Base-by-base conservation (phyloP, 2,113 vertebrate genomes). In the Epinephelus moara region DNA sequence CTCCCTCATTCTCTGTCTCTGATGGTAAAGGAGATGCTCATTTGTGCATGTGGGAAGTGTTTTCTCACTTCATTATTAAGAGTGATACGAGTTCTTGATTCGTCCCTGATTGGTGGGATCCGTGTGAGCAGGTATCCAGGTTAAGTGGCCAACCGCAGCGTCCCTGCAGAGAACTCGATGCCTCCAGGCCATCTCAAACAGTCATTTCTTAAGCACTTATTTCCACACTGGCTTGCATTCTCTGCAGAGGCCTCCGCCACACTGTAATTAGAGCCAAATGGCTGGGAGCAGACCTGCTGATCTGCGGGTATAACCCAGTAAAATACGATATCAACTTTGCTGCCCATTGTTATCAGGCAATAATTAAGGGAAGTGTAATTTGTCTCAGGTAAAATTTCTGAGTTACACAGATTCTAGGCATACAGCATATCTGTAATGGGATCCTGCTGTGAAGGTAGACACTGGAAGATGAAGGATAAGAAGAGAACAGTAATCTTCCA, bases 211-310 rank as follows among this genome's bases (percentile, higher is more conserved):
- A 88, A 91, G 83, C 82, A 92, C 87, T 91, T 88, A 86, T 85
- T 88, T 93, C 85, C 88, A 89, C 81, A 72, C 70, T 76, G 82
- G 75, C 78, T 85, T 56, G 72, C 66, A n/a, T 62, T 87, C 81
- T 90, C 89, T 87, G 68, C 69, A 64, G 87, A 88, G 86, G 87
- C 62, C 86, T 84, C 49, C 57, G 70, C 25, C 85, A 75, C 77
- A 78, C 80, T 92, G 88, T 94, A 92, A 92, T 93, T 91, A 88
- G 85, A 91, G 90, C 45, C 88, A 88, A 91, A 86, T 84, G 50
- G 87, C 83, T 79, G 70, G 45, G 49, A 90, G 84, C 68, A 73
- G 70, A 81, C 59, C 74, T 70, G 70, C 70, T 88, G 82, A 82
- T 83, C 85, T 86, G 82, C 81, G 74, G 68, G 74, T 85, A 30